phyloP scores from a whole-genome alignment of 35 echinoderm and acorn worm species.

The Ptychodera flava region DNA sequence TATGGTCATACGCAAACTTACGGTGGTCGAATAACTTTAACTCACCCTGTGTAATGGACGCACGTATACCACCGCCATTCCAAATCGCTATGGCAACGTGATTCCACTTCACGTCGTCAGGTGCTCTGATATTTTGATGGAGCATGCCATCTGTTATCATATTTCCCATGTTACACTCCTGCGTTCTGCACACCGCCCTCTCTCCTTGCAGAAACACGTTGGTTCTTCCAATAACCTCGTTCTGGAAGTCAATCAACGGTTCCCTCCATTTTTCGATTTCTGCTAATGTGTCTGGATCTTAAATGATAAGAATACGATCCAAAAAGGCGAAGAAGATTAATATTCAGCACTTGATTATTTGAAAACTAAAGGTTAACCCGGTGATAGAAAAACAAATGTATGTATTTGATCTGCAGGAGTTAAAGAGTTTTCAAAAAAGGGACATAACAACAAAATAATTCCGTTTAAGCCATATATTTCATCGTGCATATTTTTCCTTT shows the following conservation, averaged over 20 bases:
- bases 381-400: too few species aligned
- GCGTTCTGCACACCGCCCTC: constrained; percentile 6
- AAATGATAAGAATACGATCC: background rate
- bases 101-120: constrained; percentile 25
- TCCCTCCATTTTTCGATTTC: constrained; percentile 43
- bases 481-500: too few species aligned
- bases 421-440: too few species aligned
- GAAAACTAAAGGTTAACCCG: too few species aligned
- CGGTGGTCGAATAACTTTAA: too few species aligned
- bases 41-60: constrained; percentile 33
- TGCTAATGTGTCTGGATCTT: constrained; percentile 35
- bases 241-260: constrained; percentile 16
- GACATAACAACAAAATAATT: too few species aligned
- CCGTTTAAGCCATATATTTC: too few species aligned
- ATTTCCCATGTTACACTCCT: constrained; percentile 63
- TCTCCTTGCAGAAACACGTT: constrained; percentile 20
- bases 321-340: too few species aligned
- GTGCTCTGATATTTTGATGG: constrained; percentile 8
- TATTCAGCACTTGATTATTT: too few species aligned
- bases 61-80: constrained; percentile 37
- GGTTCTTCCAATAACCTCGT: constrained; percentile 36
- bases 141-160: constrained; percentile 44
- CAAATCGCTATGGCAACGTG: constrained; percentile 38
- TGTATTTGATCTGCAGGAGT: too few species aligned
- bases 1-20: too few species aligned